Base-by-base conservation (phyloP, 2,888 invertebrate genomes). In the Hydropsyche betteni region DNA sequence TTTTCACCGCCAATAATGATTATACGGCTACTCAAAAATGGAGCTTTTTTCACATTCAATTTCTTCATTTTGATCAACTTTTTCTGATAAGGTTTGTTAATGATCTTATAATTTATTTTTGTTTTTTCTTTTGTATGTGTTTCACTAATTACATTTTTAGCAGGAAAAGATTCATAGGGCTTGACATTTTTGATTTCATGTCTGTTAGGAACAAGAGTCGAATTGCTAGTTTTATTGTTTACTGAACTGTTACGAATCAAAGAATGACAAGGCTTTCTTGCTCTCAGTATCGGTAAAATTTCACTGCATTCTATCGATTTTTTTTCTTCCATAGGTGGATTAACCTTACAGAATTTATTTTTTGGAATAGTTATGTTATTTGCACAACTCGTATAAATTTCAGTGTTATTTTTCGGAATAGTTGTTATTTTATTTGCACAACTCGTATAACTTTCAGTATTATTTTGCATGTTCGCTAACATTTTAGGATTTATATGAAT, bases 401-500 rank as follows among this genome's bases (percentile, higher is more conserved):
- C n/a, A 10, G 8, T 6, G 33, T 24, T 53, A 10, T 33, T 53
- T 36, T 44, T n/a, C n/a, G 70, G 5, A 64, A 36, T 2, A 12
- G 12, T n/a, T 24, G n/a, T n/a, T n/a, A 34, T 36, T 2, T 24
- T 8, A 36, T 8, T 64, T 4, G 3, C 10, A 36, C 12, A 5
- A 64, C 5, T 36, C 6, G 0, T 12, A 64, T 36, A 33, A 8
- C 33, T 5, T n/a, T 64, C n/a, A 10, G 8, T 6, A 16, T 24
- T 53, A 10, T 33, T 53, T 36, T 44, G 68, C 52, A 68, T 81
- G 51, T 77, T 83, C 80, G n/a, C 82, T 50, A 74, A 77, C 81
- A 84, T 85, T 74, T 83, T 83, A 64, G 85, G 85, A 80, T 86
- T 86, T 0, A 86, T 79, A 80, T 85, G 83, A 82, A 85, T 83